These are phyloP conservation scores for Tetrapedia diversipes DNA, from an alignment of 2,888 invertebrate genomes.

Conservation along the genomic window DNA sequence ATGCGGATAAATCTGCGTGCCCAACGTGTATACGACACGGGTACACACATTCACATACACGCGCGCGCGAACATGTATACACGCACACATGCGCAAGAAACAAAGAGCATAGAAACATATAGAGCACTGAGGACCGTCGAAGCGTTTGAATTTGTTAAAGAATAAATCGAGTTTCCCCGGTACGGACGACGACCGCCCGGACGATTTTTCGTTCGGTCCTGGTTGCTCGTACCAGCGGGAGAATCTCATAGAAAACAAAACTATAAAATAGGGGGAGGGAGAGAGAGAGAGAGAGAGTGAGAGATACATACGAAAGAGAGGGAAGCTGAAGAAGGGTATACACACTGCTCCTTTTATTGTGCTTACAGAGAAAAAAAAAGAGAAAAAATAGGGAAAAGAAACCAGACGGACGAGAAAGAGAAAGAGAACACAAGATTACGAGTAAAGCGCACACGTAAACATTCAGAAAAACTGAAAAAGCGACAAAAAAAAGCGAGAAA, in stretches of 20 bases:
- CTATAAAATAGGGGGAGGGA: neutral
- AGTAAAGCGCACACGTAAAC: conserved; percentile 80
- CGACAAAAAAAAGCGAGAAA: conserved; percentile 25
- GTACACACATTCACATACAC: conserved; percentile 16
- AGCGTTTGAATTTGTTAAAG: conserved; percentile 58
- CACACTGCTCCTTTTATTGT: conserved; percentile 57
- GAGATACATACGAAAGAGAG: conserved; percentile 44
- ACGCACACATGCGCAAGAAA: conserved; percentile 35
- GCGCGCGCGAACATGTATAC: conserved; percentile 41
- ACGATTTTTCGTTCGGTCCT: conserved; percentile 48
- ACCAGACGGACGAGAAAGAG: conserved; percentile 10
- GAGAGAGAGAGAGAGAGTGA: conserved; percentile 23
- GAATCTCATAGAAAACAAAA: conserved; percentile 1
- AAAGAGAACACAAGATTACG: conserved; percentile 48
- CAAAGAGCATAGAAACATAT: conserved; percentile 23
- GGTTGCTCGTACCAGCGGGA: conserved; percentile 11
- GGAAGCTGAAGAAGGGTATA: conserved; percentile 59
- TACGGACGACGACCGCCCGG: conserved; percentile 42
- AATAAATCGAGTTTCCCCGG: conserved; percentile 40
- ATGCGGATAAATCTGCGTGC: conserved; percentile 42
- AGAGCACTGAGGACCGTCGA: conserved; percentile 50
- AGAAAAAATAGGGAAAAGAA: conserved; percentile 11
- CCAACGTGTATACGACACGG: neutral
- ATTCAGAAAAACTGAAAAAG: conserved; percentile 71
- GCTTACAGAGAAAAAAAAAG: conserved; percentile 35